phyloP scores from a whole-genome alignment of 2,888 invertebrate genomes.

The Diplolepis rosae region DNA sequence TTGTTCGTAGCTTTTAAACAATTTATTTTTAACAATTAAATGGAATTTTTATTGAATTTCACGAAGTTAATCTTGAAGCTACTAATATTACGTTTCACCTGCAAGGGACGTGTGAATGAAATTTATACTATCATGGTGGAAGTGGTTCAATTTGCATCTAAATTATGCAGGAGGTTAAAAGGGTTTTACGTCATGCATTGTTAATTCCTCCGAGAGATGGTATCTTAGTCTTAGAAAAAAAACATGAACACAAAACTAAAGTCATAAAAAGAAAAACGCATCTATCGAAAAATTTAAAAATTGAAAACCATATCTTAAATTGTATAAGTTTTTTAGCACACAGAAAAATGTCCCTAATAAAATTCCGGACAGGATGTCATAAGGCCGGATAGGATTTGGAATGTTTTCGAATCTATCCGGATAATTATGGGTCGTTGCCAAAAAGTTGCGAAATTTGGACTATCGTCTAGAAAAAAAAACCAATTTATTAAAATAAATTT shows the following conservation, averaged over 20 bases:
- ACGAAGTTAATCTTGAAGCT: neutral
- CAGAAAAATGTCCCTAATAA: too few relatives aligned
- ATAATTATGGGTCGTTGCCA: too few relatives aligned
- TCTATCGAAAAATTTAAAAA: neutral
- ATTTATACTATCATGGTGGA: neutral
- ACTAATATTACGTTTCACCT: neutral
- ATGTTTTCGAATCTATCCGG: too few relatives aligned
- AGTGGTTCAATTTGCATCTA: constrained; percentile 24
- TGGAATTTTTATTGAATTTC: neutral
- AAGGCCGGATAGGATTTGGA: too few relatives aligned
- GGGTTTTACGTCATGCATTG: constrained; percentile 27
- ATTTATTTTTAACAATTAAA: too few relatives aligned
- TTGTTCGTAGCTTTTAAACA: too few relatives aligned
- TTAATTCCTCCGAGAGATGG: constrained; percentile 10
- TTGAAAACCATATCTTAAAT: too few relatives aligned
- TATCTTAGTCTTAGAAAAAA: constrained; percentile 27
- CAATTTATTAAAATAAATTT: too few relatives aligned
- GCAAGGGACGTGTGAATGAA: constrained; percentile 6
- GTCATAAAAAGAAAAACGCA: constrained; percentile 15
- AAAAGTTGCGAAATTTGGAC: too few relatives aligned
- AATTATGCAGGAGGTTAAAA: constrained; percentile 23
- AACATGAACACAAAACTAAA: constrained; percentile 29
- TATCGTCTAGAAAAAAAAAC: too few relatives aligned
- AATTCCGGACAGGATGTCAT: too few relatives aligned
- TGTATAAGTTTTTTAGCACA: too few relatives aligned